phyloP scores from a whole-genome alignment of 2,888 invertebrate genomes.

The Eustalomyia histrio region DNA sequence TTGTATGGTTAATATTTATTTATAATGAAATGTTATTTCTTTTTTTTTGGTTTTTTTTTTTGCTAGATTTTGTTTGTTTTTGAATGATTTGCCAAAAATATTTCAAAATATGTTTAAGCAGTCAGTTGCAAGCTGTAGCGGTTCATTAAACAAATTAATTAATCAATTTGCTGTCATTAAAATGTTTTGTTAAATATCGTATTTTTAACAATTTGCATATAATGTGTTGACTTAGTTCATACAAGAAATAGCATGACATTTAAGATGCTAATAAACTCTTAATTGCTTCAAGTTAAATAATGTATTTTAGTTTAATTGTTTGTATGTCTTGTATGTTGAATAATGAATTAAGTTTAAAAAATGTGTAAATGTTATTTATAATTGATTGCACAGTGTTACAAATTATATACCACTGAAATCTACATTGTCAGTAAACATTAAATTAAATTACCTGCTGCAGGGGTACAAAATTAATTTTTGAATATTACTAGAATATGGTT shows the following conservation, averaged over 20 bases:
- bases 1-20: background rate
- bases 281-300: background rate
- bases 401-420: too few species aligned
- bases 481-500: too few species aligned
- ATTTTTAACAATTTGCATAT: slow-evolving; percentile 14
- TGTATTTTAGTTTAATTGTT: background rate
- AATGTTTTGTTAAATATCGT: slow-evolving; percentile 21
- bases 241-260: background rate
- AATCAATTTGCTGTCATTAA: slow-evolving; percentile 31
- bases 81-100: background rate
- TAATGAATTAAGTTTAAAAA: background rate
- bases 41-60: background rate
- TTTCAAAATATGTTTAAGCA: background rate
- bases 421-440: too few species aligned
- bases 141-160: slow-evolving; percentile 28
- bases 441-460: too few species aligned
- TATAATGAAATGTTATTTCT: background rate
- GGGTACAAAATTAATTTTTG: too few species aligned
- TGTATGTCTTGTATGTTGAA: slow-evolving; percentile 8
- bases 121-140: background rate
- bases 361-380: background rate
- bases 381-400: too few species aligned
- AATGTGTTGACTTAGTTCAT: slow-evolving; percentile 15
- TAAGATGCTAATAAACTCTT: background rate
- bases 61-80: background rate